A percentile compares a stretch with the other conserved stretches of the same genome.
These are phyloP conservation scores for Apantesis nais DNA, from an alignment of 2,888 invertebrate species.

Conservation along the genomic window DNA sequence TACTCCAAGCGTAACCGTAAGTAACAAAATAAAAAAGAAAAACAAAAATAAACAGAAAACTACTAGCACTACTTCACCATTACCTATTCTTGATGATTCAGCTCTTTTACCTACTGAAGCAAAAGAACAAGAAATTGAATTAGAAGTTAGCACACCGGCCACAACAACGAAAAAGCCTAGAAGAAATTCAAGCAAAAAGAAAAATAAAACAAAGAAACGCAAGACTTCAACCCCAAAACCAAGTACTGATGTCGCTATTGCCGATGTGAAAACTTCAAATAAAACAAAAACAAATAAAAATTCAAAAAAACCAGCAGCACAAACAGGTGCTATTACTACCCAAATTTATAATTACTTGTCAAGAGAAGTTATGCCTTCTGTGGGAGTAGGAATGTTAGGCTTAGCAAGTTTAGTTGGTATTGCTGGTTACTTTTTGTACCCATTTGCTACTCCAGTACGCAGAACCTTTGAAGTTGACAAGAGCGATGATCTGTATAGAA, in stretches of 20 bases:
- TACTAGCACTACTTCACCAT: conserved; percentile 57
- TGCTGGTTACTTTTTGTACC: conserved; percentile 91
- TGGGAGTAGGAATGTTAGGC: conserved; percentile 91
- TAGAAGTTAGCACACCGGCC: conserved; percentile 79
- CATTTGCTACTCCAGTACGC: conserved; percentile 88
- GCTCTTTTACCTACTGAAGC: conserved; percentile 78
- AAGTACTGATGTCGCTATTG: conserved; percentile 59
- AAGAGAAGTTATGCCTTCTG: conserved; percentile 92
- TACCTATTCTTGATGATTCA: conserved; percentile 69
- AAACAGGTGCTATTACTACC: conserved; percentile 87
- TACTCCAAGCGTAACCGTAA: conserved; percentile 56
- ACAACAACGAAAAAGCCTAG: conserved; percentile 81
- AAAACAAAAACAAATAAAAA: conserved; percentile 82
- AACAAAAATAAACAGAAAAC: conserved; percentile 75
- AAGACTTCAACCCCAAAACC: conserved; percentile 81
- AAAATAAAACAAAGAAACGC: conserved; percentile 86
- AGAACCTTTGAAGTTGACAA: conserved; percentile 88
- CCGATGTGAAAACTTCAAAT: conserved; percentile 81
- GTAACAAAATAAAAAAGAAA: conserved; percentile 75
- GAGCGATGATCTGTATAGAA: conserved; percentile 88
- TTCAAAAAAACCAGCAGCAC: conserved; percentile 70
- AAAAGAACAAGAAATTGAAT: conserved; percentile 80
- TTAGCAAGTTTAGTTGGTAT: conserved; percentile 90
- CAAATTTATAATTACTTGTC: conserved; percentile 92
- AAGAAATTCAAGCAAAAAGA: conserved; percentile 78